Conservation (phyloP, 2,113 vertebrate genomes). For the Sinocyclocheilus anophthalmus region DNA sequence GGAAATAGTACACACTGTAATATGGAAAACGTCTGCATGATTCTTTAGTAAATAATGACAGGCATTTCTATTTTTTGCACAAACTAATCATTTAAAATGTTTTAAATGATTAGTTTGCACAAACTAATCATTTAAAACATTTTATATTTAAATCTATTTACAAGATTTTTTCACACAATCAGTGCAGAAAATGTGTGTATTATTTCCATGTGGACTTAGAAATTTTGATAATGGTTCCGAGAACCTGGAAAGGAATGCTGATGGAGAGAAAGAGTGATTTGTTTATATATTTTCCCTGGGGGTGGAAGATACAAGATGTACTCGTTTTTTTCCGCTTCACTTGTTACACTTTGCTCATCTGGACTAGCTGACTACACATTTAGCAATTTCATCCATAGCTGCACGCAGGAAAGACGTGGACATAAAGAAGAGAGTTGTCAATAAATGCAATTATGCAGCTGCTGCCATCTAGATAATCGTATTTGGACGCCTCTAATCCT, state of each 20-base stretch:
- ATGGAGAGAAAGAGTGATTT: constrained; percentile 12
- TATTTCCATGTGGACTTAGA: background rate
- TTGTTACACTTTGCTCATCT: constrained; percentile 39
- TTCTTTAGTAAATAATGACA: background rate
- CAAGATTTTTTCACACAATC: background rate
- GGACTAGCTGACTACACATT: constrained; percentile 38
- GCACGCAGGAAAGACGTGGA: background rate
- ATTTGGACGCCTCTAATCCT: constrained; percentile 34
- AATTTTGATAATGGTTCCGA: background rate
- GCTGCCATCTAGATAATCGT: constrained; percentile 40
- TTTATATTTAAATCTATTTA: background rate
- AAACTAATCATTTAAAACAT: background rate
- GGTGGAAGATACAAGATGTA: constrained; percentile 4
- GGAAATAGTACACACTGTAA: background rate
- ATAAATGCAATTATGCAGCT: constrained; percentile 48
- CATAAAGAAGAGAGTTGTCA: constrained; percentile 43
- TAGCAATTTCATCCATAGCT: constrained; percentile 32
- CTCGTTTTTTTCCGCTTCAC: constrained; percentile 26
- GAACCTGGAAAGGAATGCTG: background rate
- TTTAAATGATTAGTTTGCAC: too few species aligned
- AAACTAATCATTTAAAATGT: background rate
- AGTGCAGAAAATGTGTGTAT: background rate
- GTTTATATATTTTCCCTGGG: constrained; percentile 15
- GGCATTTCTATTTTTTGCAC: background rate
- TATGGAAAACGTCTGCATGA: background rate